phyloP scores from a whole-genome alignment of 2,797 vertebrate species.

The Chrosomus eos region DNA sequence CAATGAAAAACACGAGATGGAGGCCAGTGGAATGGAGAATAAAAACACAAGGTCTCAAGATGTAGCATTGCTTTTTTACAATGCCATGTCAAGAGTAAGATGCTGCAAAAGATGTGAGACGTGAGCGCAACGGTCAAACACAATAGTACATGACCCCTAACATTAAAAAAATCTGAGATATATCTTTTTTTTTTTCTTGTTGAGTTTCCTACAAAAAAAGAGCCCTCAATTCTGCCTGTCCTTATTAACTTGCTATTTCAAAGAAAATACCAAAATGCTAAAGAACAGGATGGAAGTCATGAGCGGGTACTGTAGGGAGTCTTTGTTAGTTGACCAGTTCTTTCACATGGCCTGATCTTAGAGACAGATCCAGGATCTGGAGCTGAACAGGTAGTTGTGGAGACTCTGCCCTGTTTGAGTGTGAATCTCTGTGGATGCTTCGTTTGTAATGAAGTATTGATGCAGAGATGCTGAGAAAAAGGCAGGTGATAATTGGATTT shows the following conservation, averaged over 20 bases:
- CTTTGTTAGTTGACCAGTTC: not conserved
- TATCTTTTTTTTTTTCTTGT: not conserved
- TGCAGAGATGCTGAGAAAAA: conserved; percentile 71
- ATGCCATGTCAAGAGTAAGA: not conserved
- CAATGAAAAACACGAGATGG: not conserved
- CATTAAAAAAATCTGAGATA: not conserved
- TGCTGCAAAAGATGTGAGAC: not conserved
- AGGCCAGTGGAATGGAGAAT: not conserved
- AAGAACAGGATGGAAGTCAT: not conserved
- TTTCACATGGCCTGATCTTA: not conserved
- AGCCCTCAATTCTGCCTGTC: not conserved
- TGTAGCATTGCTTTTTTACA: not conserved
- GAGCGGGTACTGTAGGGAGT: not conserved
- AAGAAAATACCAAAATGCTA: not conserved
- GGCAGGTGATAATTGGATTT: conserved; percentile 82
- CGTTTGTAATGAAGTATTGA: conserved; percentile 81
- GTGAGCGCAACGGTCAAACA: not conserved
- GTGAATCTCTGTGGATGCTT: conserved; percentile 58
- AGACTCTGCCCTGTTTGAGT: conserved; percentile 37
- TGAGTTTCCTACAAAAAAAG: not conserved
- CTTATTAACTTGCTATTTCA: not conserved
- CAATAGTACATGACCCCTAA: not conserved
- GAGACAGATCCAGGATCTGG: not conserved
- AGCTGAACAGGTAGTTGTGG: conserved; percentile 45
- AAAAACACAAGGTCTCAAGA: not conserved